Conservation (phyloP, 1,140 invertebrate species). For the Diorhabda elongata region DNA sequence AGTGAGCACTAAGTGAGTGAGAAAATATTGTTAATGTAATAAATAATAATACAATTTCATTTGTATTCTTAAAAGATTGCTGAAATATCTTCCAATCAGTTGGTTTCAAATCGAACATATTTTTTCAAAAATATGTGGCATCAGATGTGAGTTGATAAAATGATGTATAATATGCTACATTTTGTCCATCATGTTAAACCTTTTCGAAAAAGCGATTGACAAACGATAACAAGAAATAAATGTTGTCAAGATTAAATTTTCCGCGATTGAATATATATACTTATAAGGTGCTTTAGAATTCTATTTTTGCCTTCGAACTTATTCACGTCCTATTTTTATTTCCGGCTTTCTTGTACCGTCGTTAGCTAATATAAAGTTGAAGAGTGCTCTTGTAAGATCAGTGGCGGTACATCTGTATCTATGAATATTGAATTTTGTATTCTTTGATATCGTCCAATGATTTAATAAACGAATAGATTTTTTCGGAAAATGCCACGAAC, state of each 20-base stretch:
- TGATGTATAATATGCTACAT: not conserved
- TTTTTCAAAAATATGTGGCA: not conserved
- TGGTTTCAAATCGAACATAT: not conserved
- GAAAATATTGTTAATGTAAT: too few species aligned
- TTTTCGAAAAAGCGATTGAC: slow-evolving; percentile 7
- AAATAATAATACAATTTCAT: too few species aligned
- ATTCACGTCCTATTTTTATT: slow-evolving; percentile 29
- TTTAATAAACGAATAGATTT: too few species aligned
- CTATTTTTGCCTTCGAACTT: slow-evolving; percentile 23
- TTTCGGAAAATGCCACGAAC: too few species aligned
- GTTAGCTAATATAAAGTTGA: slow-evolving; percentile 29
- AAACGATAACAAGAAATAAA: slow-evolving; percentile 30
- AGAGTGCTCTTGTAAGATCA: slow-evolving; percentile 17
- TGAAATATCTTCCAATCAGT: not conserved
- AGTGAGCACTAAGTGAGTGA: too few species aligned
- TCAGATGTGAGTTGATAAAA: not conserved
- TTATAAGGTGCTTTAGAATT: slow-evolving; percentile 17
- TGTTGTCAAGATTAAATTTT: slow-evolving; percentile 28
- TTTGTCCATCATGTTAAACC: not conserved
- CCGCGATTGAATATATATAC: slow-evolving; percentile 24
- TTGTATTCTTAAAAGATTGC: too few species aligned
- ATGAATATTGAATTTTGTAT: too few species aligned
- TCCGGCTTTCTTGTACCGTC: slow-evolving; percentile 27
- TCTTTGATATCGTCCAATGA: too few species aligned
- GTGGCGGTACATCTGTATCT: not conserved